A percentile compares a stretch with the other conserved stretches of the same genome.
Conservation (phyloP, 2,113 vertebrate species). For the Charadrius vociferus region DNA sequence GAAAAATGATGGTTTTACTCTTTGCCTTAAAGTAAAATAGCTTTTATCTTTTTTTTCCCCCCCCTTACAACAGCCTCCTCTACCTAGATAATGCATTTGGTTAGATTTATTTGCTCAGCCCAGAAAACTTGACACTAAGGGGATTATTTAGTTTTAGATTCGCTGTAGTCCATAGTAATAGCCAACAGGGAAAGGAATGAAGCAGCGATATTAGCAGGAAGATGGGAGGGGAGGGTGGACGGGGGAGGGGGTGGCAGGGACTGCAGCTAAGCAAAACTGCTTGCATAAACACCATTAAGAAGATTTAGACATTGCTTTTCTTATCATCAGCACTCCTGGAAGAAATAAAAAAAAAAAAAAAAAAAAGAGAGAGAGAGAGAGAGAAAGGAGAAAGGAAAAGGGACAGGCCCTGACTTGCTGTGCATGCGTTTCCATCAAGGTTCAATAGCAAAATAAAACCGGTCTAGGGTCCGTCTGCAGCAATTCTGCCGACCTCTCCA, state of each 20-base stretch:
- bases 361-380: background rate
- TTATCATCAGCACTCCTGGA: constrained; percentile 87
- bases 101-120: constrained; percentile 89
- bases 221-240: constrained; percentile 72
- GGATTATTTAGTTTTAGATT: constrained; percentile 97
- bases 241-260: constrained; percentile 74
- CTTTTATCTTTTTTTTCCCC: constrained; percentile 77
- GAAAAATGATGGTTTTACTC: constrained; percentile 74
- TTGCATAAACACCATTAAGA: constrained; percentile 90
- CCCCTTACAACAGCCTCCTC: constrained; percentile 80
- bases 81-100: constrained; percentile 91
- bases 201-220: constrained; percentile 84
- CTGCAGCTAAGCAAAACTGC: constrained; percentile 85
- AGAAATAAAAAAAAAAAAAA: constrained; percentile 77
- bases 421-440: constrained; percentile 80
- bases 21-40: constrained; percentile 84
- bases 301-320: constrained; percentile 88
- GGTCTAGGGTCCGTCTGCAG: constrained; percentile 54
- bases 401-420: constrained; percentile 81
- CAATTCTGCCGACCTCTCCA: constrained; percentile 61
- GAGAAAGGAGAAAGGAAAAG: constrained; percentile 73
- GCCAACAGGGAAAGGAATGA: constrained; percentile 88
- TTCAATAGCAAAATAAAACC: constrained; percentile 80
- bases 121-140: constrained; percentile 93
- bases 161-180: constrained; percentile 89